Conservation (phyloP, 2,113 vertebrate species). For the Coturnix japonica region DNA sequence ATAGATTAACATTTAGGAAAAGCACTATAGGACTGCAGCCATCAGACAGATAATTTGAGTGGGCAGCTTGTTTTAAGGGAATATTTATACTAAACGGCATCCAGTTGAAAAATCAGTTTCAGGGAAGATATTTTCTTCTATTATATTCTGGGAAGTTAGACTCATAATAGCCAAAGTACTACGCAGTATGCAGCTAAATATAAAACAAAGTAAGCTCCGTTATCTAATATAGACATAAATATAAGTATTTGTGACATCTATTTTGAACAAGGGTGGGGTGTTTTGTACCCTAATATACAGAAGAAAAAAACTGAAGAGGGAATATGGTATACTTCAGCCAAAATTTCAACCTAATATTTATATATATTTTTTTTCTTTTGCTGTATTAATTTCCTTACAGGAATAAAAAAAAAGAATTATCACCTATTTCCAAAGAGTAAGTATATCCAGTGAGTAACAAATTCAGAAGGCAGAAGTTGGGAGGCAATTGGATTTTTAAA, state of each 20-base stretch:
- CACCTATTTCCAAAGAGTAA: neutral
- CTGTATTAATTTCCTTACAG: conserved; percentile 1
- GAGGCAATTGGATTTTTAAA: neutral
- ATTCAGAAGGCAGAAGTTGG: neutral
- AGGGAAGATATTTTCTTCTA: conserved; percentile 20
- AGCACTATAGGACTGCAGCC: neutral
- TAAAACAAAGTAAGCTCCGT: conserved; percentile 37
- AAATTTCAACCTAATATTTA: neutral
- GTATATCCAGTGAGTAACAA: neutral
- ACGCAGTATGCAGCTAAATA: conserved; percentile 36
- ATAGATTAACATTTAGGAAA: neutral
- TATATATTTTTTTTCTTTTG: neutral
- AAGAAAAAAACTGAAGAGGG: neutral
- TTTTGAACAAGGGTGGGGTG: neutral
- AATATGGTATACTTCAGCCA: neutral
- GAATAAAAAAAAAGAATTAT: neutral
- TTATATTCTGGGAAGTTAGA: conserved; percentile 38
- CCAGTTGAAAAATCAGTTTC: conserved; percentile 38
- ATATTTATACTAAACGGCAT: conserved; percentile 14
- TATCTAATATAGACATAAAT: conserved; percentile 48
- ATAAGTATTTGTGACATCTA: conserved; percentile 29
- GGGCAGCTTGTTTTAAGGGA: neutral
- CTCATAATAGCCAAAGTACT: conserved; percentile 9
- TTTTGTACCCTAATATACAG: neutral
- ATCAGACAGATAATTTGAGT: neutral